These are phyloP conservation scores for Phenacoccus solenopsis DNA, from an alignment of 1,140 invertebrate genomes.

Conservation along the genomic window DNA sequence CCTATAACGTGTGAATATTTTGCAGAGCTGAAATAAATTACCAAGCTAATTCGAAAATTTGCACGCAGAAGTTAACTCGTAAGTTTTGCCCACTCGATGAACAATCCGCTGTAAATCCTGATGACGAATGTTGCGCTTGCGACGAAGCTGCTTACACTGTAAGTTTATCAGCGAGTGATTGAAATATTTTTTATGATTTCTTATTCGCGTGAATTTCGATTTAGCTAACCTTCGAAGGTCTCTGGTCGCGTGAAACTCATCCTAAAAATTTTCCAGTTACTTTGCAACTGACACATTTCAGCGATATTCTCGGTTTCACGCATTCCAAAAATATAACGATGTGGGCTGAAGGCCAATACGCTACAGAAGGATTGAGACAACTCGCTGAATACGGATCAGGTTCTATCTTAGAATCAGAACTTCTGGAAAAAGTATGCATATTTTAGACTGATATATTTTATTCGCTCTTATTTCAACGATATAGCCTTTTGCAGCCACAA, in stretches of 20 bases:
- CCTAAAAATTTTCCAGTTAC: conserved; percentile 88
- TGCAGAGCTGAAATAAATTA: neutral
- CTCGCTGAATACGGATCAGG: conserved; percentile 90
- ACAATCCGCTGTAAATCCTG: neutral
- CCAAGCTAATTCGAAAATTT: neutral
- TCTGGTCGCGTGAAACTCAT: conserved; percentile 92
- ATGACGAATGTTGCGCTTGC: conserved; percentile 71
- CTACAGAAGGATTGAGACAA: conserved; percentile 83
- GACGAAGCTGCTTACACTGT: conserved; percentile 89
- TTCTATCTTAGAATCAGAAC: conserved; percentile 77
- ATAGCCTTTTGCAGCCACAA: too few relatives aligned
- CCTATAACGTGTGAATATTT: neutral
- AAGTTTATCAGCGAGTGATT: neutral
- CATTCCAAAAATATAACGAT: conserved; percentile 83
- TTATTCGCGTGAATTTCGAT: conserved; percentile 15
- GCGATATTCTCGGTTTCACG: conserved; percentile 91
- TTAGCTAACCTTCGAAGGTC: conserved; percentile 84
- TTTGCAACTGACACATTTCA: conserved; percentile 88
- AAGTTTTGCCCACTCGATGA: neutral
- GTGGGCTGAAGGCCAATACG: conserved; percentile 83
- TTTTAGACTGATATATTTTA: too few relatives aligned
- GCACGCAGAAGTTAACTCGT: neutral
- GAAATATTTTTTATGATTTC: neutral
- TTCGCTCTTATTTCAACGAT: too few relatives aligned
- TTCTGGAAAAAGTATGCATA: conserved; percentile 53